phyloP scores from a whole-genome alignment of 2,888 invertebrate genomes.

The Philaethria dido region DNA sequence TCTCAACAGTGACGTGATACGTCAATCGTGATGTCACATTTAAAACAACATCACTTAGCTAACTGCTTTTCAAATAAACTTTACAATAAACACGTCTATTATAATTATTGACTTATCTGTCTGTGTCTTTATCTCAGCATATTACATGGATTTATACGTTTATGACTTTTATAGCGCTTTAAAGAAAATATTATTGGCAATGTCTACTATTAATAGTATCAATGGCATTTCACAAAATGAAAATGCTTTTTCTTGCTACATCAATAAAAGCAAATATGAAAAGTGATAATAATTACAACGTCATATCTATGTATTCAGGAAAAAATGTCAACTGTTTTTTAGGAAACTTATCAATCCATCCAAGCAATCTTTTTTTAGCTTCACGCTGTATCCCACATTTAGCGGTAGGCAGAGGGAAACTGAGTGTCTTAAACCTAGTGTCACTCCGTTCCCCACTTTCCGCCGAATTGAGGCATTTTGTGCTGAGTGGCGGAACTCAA shows the following conservation, averaged over 20 bases:
- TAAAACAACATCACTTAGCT: conserved; percentile 4
- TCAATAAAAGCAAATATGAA: background rate
- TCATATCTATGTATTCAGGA: too few species aligned
- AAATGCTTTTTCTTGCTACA: too few species aligned
- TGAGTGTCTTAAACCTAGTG: too few species aligned
- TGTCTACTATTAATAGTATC: background rate
- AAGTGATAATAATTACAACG: background rate
- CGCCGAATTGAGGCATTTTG: too few species aligned
- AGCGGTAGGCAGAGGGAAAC: too few species aligned
- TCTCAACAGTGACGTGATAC: background rate
- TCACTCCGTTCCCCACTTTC: too few species aligned
- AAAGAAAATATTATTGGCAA: background rate
- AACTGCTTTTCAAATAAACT: conserved; percentile 3
- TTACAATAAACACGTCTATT: background rate
- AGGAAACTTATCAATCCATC: too few species aligned
- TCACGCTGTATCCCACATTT: too few species aligned
- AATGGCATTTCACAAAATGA: too few species aligned
- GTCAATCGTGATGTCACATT: conserved; percentile 6
- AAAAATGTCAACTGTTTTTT: too few species aligned
- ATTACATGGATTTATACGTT: background rate
- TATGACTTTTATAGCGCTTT: background rate
- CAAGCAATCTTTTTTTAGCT: too few species aligned
- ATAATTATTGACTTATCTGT: background rate
- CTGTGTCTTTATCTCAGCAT: background rate
- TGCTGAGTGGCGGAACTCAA: too few species aligned